Conservation (phyloP, 2,797 vertebrate species). For the Hemitrygon akajei region DNA sequence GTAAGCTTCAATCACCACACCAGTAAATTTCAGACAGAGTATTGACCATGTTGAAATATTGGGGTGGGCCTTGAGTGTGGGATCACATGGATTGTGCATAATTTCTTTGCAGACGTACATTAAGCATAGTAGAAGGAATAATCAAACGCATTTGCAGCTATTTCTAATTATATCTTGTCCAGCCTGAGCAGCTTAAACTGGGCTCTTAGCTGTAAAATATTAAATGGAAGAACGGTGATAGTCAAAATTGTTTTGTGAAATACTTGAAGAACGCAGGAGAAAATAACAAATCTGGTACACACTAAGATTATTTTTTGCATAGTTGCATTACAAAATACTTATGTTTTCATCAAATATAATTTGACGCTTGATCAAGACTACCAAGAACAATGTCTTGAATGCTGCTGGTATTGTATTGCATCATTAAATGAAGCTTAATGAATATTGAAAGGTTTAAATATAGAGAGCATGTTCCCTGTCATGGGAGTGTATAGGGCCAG, state of each 20-base stretch:
- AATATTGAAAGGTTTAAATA: too few species aligned
- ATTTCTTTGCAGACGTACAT: background rate
- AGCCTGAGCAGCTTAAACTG: background rate
- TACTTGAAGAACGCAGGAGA: background rate
- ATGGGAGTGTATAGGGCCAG: too few species aligned
- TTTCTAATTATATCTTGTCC: too few species aligned
- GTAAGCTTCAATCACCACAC: too few species aligned
- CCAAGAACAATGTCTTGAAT: background rate
- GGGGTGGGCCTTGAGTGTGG: background rate
- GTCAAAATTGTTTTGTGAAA: background rate
- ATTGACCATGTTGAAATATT: background rate
- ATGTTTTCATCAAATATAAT: too few species aligned
- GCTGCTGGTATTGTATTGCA: background rate
- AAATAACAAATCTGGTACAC: background rate
- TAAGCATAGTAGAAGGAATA: background rate
- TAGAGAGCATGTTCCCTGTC: too few species aligned
- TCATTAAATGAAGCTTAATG: background rate
- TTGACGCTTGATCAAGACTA: background rate
- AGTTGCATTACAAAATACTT: too few species aligned
- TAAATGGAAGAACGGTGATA: background rate
- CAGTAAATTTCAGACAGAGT: too few species aligned
- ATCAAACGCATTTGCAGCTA: background rate
- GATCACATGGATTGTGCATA: background rate
- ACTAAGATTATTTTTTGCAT: background rate
- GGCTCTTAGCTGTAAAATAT: background rate